Conservation (phyloP, 2,113 vertebrate genomes). For the Thamnophis sirtalis region DNA sequence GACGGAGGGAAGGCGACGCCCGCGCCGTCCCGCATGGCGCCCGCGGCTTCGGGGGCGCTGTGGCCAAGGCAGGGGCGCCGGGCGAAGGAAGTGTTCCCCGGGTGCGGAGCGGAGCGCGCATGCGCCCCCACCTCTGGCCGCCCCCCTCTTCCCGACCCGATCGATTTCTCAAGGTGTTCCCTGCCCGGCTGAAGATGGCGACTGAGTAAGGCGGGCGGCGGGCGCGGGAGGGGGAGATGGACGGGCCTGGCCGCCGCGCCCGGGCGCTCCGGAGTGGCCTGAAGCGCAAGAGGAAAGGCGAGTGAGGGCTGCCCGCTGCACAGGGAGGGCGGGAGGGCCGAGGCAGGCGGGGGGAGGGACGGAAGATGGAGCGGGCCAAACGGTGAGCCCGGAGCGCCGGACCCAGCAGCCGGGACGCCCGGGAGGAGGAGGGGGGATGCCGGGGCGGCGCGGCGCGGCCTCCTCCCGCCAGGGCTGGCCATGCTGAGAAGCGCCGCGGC, state of each 20-base stretch:
- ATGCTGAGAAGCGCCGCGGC: conserved; percentile 51
- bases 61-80: neutral
- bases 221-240: neutral
- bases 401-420: conserved; percentile 3
- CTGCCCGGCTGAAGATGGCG: conserved; percentile 78
- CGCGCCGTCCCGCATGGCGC: neutral
- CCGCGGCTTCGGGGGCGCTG: neutral
- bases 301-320: conserved; percentile 28
- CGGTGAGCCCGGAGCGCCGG: conserved; percentile 25
- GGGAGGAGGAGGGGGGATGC: neutral
- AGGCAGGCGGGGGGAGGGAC: conserved; percentile 12
- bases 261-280: conserved; percentile 50
- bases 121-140: conserved; percentile 45
- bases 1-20: neutral
- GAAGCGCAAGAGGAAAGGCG: conserved; percentile 63
- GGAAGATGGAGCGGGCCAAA: conserved; percentile 15
- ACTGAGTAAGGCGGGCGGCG: conserved; percentile 63
- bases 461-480: conserved; percentile 29
- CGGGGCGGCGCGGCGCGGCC: conserved; percentile 16
- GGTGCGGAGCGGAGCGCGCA: conserved; percentile 40
- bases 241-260: conserved; percentile 37
- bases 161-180: conserved; percentile 75
- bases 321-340: neutral
- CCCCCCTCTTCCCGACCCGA: conserved; percentile 58
- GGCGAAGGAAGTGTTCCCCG: neutral